Base-by-base conservation (phyloP, 2,797 vertebrate species). In the Alca torda region DNA sequence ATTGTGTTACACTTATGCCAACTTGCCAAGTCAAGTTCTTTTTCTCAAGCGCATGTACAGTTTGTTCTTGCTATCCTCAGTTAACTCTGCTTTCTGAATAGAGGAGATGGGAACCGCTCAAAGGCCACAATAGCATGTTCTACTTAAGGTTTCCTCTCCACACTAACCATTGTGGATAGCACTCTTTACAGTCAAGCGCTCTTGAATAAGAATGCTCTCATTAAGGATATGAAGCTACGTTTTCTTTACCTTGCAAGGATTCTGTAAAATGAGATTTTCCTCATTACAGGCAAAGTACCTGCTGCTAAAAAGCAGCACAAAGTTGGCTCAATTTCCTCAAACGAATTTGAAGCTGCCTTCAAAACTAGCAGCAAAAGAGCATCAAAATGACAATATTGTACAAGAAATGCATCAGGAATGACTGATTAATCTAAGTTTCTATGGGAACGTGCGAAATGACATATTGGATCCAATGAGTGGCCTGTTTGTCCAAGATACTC, bases 21-120 rank as follows among this genome's bases (percentile, higher is more conserved):
- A 94, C 93, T 96, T 97, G 97, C 97, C 97, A 98, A 97, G 95
- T 94, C 97, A 95, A 96, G 97, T 97, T 93, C 96, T 97, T 95
- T 97, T 96, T 96, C 96, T 97, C 96, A 93, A 97, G 95, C 82
- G 78, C 95, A 94, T 97, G 97, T 95, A 97, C 95, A 96, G 63
- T 87, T 90, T 97, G 97, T 98, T 95, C 96, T 96, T 91, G 96
- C 96, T 98, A 95, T 97, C 93, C 94, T 92, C 78, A 87, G 92
- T 96, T 96, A 97, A 96, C 95, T 96, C 93, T 87, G 78, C 88
- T 67, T 64, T 91, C 87, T 97, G 97, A 97, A 97, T 97, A 97
- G 97, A 84, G 94, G 97, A 97, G 97, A 97, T 97, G 97, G 97
- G 97, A 97, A 97, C 97, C 0, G 95, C 95, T 97, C 92, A 97